Evolutionary conservation across 2,113 vertebrate genomes (phyloP).

Genomic region (Oreocharis arfaki): DNA sequence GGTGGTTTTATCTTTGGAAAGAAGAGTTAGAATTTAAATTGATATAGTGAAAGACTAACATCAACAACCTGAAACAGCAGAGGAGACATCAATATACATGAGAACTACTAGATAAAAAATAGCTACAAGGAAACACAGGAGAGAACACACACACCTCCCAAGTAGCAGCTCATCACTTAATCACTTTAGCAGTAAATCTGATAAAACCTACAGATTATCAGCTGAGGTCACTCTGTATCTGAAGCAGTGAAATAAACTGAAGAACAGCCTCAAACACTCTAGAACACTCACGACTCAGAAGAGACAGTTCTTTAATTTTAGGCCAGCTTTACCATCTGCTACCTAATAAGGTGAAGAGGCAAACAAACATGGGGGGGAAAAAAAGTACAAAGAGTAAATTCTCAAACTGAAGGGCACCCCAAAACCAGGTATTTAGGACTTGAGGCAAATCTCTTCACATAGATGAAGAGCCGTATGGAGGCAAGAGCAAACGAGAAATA

Average conservation of each 20-base stretch:
- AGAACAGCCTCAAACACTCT: neutral
- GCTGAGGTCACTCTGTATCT: neutral
- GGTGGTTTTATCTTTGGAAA: neutral
- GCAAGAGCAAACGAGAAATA: neutral
- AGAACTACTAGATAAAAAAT: neutral
- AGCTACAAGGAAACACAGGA: neutral
- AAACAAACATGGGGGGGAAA: neutral
- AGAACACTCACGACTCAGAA: rapidly evolving
- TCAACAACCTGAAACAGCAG: neutral
- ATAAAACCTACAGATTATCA: neutral
- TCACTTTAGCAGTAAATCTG: neutral
- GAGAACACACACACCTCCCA: neutral
- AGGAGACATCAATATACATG: neutral
- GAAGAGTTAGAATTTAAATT: neutral
- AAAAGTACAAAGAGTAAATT: neutral
- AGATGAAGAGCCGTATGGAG: neutral
- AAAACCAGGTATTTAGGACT: neutral
- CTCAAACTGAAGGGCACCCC: neutral
- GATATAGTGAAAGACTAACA: neutral
- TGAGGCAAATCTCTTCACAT: neutral
- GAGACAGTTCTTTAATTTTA: neutral
- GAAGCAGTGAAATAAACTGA: neutral
- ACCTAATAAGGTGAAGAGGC: neutral
- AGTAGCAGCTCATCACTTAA: neutral
- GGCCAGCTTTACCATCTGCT: neutral